Evolutionary conservation across 1,140 invertebrate genomes (phyloP).

Genomic region (Scylla paramamosain): DNA sequence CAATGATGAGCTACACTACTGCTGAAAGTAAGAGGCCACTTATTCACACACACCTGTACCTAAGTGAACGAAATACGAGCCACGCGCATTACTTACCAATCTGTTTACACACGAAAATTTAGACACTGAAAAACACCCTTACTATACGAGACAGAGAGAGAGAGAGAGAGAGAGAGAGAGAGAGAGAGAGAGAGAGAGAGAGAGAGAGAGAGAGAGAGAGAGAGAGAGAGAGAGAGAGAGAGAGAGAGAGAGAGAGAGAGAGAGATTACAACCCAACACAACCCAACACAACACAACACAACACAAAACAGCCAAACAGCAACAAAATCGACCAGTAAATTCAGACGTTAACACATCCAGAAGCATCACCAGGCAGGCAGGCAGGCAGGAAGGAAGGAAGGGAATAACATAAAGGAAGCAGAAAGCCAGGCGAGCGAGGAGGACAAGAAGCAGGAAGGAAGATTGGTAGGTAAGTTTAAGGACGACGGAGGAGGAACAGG

Average conservation of each 20-base stretch:
- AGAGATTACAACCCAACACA: no score
- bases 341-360: background rate
- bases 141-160: no score
- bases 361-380: background rate
- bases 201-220: background rate
- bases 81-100: no score
- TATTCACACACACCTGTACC: no score
- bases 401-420: background rate
- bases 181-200: background rate
- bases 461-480: constrained; percentile 31
- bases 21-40: no score
- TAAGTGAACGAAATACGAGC: no score
- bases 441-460: background rate
- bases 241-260: background rate
- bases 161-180: background rate
- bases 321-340: background rate
- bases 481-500: background rate
- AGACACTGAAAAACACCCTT: no score
- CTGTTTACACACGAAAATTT: no score
- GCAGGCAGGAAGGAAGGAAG: background rate
- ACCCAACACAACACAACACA: no score
- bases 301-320: no score
- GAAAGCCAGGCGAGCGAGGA: background rate
- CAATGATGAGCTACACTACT: no score
- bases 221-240: background rate